Evolutionary conservation across 2,797 vertebrate genomes (phyloP).

Genomic region (Astyanax mexicanus): DNA sequence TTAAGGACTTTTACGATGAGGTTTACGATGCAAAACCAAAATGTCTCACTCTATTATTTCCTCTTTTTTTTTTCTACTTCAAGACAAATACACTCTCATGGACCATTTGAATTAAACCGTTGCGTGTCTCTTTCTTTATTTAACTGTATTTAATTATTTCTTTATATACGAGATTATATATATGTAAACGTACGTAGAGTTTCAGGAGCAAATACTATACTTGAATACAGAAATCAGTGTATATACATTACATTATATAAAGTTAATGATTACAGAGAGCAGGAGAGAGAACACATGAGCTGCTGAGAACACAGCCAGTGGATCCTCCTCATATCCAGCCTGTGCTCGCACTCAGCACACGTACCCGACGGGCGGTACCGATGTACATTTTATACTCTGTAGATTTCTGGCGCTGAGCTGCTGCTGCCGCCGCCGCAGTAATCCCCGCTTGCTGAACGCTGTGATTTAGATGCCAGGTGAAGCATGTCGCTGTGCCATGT

Average conservation of each 20-base stretch:
- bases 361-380: conserved; percentile 57
- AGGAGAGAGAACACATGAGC: conserved; percentile 60
- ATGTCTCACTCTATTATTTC: conserved; percentile 61
- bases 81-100: conserved; percentile 76
- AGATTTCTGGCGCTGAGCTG: not conserved
- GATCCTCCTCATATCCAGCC: conserved; percentile 44
- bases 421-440: conserved; percentile 35
- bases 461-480: conserved; percentile 63
- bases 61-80: conserved; percentile 65
- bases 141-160: not conserved
- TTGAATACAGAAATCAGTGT: conserved; percentile 72
- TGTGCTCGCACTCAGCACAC: conserved; percentile 79
- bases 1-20: conserved; percentile 64
- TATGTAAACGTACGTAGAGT: conserved; percentile 28
- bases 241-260: no score
- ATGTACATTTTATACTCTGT: conserved; percentile 36
- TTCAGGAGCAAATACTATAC: conserved; percentile 71
- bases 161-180: conserved; percentile 13
- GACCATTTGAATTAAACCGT: conserved; percentile 80
- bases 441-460: conserved; percentile 39
- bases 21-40: conserved; percentile 69
- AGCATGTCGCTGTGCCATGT: conserved; percentile 72
- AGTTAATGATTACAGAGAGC: no score
- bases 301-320: no score
- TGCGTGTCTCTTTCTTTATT: conserved; percentile 77